A percentile compares a stretch with the other conserved stretches of the same genome.
Evolutionary conservation across 2,797 vertebrate species (phyloP).

Genomic region (Peromyscus melanophrys): DNA sequence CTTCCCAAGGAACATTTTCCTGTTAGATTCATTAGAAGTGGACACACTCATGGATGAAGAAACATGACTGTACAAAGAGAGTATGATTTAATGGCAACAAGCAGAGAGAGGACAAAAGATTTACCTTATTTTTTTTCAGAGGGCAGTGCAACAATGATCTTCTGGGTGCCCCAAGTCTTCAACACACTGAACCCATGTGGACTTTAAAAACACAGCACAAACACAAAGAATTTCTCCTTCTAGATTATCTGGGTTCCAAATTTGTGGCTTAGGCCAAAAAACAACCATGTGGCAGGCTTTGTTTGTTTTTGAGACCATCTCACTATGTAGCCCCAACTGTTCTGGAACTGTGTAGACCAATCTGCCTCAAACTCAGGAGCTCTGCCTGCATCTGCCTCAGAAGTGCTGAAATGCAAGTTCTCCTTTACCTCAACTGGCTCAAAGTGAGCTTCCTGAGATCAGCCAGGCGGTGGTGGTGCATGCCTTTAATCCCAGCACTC

Average conservation of each 20-base stretch:
- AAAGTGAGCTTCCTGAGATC: background rate
- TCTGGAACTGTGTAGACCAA: background rate
- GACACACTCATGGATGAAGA: no score
- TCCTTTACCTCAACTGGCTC: background rate
- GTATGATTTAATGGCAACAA: background rate
- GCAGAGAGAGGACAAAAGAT: background rate
- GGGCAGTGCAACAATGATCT: background rate
- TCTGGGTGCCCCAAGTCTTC: background rate
- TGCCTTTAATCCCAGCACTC: no score
- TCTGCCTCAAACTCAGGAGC: background rate
- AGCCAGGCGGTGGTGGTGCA: no score
- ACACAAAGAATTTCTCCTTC: background rate
- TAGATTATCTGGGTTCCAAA: background rate
- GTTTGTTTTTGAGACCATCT: background rate
- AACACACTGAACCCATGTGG: background rate
- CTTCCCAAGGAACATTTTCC: background rate
- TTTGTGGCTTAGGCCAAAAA: background rate
- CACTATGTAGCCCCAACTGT: background rate
- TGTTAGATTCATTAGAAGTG: background rate
- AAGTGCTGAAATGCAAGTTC: background rate
- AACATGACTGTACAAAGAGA: background rate
- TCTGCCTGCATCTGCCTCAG: background rate
- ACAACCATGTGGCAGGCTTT: background rate
- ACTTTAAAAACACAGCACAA: background rate
- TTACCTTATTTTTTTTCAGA: background rate